Conservation (phyloP, 2,888 invertebrate genomes). For the Cephus spinipes region DNA sequence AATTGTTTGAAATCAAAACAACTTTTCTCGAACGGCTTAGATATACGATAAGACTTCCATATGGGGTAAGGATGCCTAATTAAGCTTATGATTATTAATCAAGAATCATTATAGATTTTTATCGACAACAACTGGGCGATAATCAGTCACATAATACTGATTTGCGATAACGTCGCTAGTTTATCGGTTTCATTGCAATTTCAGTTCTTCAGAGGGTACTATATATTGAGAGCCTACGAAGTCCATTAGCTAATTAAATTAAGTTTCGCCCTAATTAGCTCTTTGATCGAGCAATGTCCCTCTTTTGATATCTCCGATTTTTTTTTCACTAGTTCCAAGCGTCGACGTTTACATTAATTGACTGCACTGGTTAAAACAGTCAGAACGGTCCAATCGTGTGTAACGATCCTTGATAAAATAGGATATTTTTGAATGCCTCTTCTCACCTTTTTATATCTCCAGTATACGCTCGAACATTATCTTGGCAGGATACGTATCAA, state of each 20-base stretch:
- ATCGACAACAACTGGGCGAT: neutral
- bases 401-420: neutral
- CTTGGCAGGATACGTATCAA: neutral
- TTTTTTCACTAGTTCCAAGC: neutral
- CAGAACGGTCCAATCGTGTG: neutral
- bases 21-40: neutral
- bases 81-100: neutral
- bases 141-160: neutral
- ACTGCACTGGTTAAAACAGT: neutral
- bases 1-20: neutral
- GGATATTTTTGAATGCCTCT: neutral
- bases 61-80: neutral
- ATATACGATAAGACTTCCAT: neutral
- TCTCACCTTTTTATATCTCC: neutral
- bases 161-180: neutral
- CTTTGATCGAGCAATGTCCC: neutral
- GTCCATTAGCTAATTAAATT: neutral
- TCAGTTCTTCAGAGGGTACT: neutral
- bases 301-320: neutral
- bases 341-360: neutral
- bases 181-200: neutral
- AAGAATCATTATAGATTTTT: too few species aligned
- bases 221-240: neutral
- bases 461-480: neutral
- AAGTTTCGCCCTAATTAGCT: neutral